Evolutionary conservation across 2,113 vertebrate genomes (phyloP), one percentile per base, ranked within the genome.

Genomic region (Terrapene triunguis): DNA sequence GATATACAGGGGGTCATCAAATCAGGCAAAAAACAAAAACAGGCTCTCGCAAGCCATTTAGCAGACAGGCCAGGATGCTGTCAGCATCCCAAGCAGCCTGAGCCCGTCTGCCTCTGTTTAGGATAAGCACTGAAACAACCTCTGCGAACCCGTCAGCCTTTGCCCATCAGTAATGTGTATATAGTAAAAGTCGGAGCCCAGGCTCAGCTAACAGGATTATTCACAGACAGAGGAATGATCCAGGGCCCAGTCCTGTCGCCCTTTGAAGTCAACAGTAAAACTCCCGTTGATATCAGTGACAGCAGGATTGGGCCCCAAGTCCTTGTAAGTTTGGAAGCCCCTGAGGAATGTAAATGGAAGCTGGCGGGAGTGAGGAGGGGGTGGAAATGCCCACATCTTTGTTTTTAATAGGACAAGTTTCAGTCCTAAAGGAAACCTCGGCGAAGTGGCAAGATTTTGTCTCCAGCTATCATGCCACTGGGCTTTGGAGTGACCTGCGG

Each of bases 121-220:
- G 97, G 96, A 96, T 96, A 97, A 97, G 95, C 95, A 93, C 95
- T 96, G 93, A 96, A 95, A 85, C 94, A 91, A 97, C 95, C 96
- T 97, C 94, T 0, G 1, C 88, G 92, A 97, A 97, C 95, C 59
- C 95, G 47, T 93, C 96, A 96, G 94, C 96, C 96, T 97, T 82
- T 95, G 92, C 95, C 96, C 89, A 38, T 97, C 96, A 92, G 96
- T 94, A 94, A 94, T 91, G 89, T 90, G 89, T 88, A 55, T 96
- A 90, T 96, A 22, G n/a, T 69, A 96, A 96, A 97, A 95, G 92
- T 96, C 96, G 54, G 0, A 89, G 97, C 96, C 93, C 94, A 82
- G 96, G 96, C 96, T 97, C 95, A 93, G 93, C 96, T 97, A 97
- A 97, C 80, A 10, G 96, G 96, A 97, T 97, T 97, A 97, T 97